Conservation (phyloP, 64 coral and sea anemone genomes). For the Acropora yongei region DNA sequence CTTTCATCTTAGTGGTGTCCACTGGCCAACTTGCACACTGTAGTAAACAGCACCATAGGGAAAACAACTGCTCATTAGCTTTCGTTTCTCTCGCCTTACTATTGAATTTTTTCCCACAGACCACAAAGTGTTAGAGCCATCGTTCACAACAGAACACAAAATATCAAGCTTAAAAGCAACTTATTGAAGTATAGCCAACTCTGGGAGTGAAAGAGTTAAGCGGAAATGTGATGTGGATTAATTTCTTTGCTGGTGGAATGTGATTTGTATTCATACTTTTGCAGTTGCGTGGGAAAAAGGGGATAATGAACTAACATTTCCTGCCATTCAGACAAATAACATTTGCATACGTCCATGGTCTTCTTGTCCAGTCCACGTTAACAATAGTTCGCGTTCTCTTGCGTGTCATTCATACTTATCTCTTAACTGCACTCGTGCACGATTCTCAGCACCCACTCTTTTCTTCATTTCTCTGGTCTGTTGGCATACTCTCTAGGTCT, state of each 20-base stretch:
- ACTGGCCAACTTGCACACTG: no score
- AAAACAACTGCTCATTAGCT: not conserved
- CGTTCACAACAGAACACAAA: no score
- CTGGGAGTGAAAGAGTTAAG: not conserved
- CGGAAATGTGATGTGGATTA: constrained; percentile 25
- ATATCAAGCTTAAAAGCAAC: not conserved
- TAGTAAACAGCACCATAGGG: not conserved
- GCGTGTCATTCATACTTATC: not conserved
- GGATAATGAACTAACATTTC: not conserved
- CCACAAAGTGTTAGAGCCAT: no score
- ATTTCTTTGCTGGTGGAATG: not conserved
- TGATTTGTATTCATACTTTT: not conserved
- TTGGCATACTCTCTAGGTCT: not conserved
- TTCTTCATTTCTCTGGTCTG: not conserved
- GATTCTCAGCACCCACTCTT: not conserved
- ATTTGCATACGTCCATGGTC: not conserved
- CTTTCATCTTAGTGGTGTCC: no score
- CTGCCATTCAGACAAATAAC: not conserved
- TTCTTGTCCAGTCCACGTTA: not conserved
- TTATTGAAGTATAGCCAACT: not conserved
- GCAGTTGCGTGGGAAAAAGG: not conserved
- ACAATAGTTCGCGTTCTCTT: not conserved
- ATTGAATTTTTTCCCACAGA: not conserved
- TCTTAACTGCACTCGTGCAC: not conserved
- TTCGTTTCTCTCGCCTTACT: not conserved